A percentile compares a stretch with the other conserved stretches of the same genome.
Conservation (phyloP, 2,113 vertebrate species). For the Pachycephala philippinensis region DNA sequence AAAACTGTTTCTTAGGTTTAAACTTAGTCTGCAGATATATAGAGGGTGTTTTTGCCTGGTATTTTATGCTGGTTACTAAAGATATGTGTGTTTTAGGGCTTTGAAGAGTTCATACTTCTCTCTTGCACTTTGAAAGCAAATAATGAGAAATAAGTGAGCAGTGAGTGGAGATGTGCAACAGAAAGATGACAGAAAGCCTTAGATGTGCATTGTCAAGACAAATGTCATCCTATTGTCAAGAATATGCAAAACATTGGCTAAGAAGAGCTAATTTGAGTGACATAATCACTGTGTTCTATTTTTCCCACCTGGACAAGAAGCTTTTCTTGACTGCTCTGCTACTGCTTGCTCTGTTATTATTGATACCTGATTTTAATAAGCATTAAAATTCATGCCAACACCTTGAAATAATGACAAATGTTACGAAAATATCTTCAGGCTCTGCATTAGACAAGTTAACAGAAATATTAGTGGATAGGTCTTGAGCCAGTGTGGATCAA, state of each 20-base stretch:
- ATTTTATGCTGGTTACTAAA: not conserved
- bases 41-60: fast-evolving
- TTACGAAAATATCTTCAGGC: not conserved
- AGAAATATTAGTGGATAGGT: not conserved
- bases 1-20: not conserved
- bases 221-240: not conserved
- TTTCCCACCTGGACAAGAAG: not conserved
- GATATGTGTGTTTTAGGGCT: not conserved
- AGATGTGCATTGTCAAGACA: not conserved
- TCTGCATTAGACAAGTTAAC: not conserved
- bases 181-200: not conserved
- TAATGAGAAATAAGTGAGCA: not conserved
- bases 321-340: not conserved
- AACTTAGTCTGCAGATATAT: not conserved
- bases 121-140: not conserved
- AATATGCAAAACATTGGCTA: not conserved
- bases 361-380: not conserved
- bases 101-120: not conserved
- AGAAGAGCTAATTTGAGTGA: not conserved
- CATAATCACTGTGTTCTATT: not conserved
- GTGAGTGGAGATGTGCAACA: not conserved
- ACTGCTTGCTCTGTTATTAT: not conserved
- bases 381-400: not conserved
- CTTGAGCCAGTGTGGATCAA: not conserved
- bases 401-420: not conserved